phyloP scores from a whole-genome alignment of 2,888 invertebrate genomes.

The Himalopsyche kuldschensis region DNA sequence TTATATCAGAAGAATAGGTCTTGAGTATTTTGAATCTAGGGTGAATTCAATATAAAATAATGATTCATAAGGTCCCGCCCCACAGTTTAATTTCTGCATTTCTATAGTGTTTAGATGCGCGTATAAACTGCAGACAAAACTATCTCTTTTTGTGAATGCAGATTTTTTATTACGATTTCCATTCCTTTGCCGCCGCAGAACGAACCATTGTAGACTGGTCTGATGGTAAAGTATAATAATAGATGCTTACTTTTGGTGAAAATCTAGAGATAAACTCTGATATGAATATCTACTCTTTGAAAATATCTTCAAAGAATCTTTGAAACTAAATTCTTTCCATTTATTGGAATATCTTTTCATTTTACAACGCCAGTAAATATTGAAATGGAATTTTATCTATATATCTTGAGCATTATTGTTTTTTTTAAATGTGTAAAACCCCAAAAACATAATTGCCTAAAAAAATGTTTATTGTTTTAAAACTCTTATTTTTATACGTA shows the following conservation, averaged over 20 bases:
- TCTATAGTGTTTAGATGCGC: background rate
- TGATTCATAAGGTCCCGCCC: background rate
- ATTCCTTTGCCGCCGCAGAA: background rate
- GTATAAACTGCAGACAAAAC: background rate
- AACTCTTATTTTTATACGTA: too few relatives aligned
- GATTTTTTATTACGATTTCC: background rate
- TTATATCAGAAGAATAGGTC: too few relatives aligned
- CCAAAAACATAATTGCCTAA: too few relatives aligned
- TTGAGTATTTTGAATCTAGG: too few relatives aligned
- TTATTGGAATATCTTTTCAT: too few relatives aligned
- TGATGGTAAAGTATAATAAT: background rate
- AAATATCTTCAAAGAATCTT: background rate
- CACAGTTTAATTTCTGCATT: background rate
- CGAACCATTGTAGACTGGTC: background rate
- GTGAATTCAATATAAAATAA: too few relatives aligned
- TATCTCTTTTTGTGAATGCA: background rate
- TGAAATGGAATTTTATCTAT: too few relatives aligned
- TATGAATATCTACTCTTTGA: background rate
- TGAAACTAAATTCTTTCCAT: background rate
- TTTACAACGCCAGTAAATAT: too few relatives aligned
- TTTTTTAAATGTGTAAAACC: too few relatives aligned
- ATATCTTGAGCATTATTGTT: too few relatives aligned
- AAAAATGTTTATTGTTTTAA: too few relatives aligned
- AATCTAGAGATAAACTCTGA: background rate
- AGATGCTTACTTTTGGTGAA: background rate